Evolutionary conservation across 2,888 invertebrate species (phyloP).

Genomic region (Julus scandinavius): DNA sequence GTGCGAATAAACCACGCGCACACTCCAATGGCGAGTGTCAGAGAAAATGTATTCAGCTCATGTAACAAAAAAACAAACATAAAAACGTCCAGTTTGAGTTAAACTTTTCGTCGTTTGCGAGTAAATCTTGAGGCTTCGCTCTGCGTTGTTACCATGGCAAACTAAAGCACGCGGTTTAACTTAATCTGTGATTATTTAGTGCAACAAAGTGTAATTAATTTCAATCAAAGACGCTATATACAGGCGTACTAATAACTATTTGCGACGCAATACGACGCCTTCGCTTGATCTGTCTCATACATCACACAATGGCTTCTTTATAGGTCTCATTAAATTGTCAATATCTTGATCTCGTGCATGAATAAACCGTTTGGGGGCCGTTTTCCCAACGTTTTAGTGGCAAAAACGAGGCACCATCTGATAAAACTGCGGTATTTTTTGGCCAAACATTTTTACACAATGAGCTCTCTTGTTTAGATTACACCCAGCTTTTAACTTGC

Average conservation of each 20-base stretch:
- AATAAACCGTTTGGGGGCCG: not conserved
- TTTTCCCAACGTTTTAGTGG: not conserved
- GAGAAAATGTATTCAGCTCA: not conserved
- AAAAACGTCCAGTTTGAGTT: not conserved
- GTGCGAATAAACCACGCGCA: not conserved
- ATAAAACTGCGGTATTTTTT: not conserved
- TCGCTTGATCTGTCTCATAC: constrained; percentile 1
- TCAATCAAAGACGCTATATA: not conserved
- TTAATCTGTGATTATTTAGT: not conserved
- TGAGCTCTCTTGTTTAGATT: not conserved
- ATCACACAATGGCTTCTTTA: not conserved
- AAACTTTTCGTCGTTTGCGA: not conserved
- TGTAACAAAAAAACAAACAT: not conserved
- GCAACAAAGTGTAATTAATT: not conserved
- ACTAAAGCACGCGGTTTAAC: constrained; percentile 6
- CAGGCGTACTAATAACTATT: not conserved
- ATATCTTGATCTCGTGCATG: not conserved
- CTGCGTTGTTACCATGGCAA: not conserved
- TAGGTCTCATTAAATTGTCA: not conserved
- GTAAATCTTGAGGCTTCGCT: not conserved
- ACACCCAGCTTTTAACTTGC: too few relatives aligned
- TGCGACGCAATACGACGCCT: not conserved
- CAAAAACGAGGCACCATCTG: not conserved
- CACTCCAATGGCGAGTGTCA: not conserved
- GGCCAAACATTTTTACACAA: not conserved